Base-by-base conservation (phyloP, 2,888 invertebrate genomes). In the Torymus texanus region DNA sequence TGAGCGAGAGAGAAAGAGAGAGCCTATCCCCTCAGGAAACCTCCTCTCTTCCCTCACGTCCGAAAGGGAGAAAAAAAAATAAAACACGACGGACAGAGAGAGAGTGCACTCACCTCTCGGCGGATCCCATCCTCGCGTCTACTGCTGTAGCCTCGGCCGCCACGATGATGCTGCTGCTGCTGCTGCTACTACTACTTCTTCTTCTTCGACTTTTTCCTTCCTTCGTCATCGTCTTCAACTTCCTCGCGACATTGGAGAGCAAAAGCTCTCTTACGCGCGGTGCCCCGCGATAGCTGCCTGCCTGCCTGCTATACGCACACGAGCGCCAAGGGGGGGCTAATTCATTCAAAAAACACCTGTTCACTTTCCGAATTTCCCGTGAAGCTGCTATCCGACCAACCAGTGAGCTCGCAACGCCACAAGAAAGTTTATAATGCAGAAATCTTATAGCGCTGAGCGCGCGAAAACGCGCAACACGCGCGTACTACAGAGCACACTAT, bases 331-430 rank as follows among this genome's bases (percentile, higher is more conserved):
- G 21, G 18, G 41, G 14, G 21, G 18, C 62, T 56, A 72, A 88
- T 93, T 93, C 93, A 92, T 93, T 94, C 92, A 92, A 93, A 92
- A 93, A 94, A 94, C 95, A 95, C 95, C 95, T 95, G 95, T 94
- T 94, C 93, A 91, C 76, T 92, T 90, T 91, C 91, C 91, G 91
- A 92, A 93, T 93, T 94, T 94, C 94, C 94, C 93, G 21, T 93
- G 84, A 8, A 41, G 41, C 41, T 8, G 41, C 92, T 92, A 92
- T 91, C 89, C 86, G 88, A 90, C 92, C 92, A 92, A 92, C 92
- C 18, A 81, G 82, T 70, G 65, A 63, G 53, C 56, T 5, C 41
- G 41, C 8, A 8, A 21, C 21, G 21, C 41, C 41, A 0, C 41
- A 41, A 8, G 5, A 5, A 41, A 41, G 41, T 41, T 41, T 41